These are phyloP conservation scores for Muntiacus reevesi DNA, from an alignment of 2,113 vertebrate species.

Conservation along the genomic window DNA sequence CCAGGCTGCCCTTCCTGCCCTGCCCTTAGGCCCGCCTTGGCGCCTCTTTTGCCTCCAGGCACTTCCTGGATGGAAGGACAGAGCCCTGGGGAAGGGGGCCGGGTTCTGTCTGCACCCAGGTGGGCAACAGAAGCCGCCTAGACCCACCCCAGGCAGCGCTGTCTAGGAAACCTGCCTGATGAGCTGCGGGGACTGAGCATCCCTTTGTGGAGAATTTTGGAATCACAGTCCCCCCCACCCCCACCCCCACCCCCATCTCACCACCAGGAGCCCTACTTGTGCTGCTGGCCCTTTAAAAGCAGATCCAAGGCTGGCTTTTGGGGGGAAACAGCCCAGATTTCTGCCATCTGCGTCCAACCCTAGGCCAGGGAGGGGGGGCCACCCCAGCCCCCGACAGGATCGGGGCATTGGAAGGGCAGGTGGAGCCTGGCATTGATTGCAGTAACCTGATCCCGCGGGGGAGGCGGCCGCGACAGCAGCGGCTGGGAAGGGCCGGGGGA, in stretches of 20 bases:
- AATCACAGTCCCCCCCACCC: not conserved
- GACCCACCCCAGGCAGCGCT: not conserved
- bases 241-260: not conserved
- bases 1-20: not conserved
- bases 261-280: not conserved
- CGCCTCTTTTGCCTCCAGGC: not conserved
- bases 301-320: conserved; percentile 39
- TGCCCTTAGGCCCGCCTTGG: not conserved
- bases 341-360: conserved; percentile 53
- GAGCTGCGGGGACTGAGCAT: not conserved
- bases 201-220: not conserved
- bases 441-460: conserved; percentile 70
- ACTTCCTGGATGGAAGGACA: not conserved
- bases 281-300: conserved; percentile 70
- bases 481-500: conserved; percentile 41
- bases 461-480: conserved; percentile 55
- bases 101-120: not conserved
- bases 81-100: not conserved
- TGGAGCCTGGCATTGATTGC: not conserved
- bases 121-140: not conserved
- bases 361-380: conserved; percentile 27
- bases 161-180: not conserved
- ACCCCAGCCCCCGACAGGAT: conserved; percentile 19
- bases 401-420: conserved; percentile 73
- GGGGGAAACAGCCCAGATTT: conserved; percentile 49